A percentile compares a stretch with the other conserved stretches of the same genome.
phyloP scores from a whole-genome alignment of 2,888 invertebrate species.

The Erebia ligea region DNA sequence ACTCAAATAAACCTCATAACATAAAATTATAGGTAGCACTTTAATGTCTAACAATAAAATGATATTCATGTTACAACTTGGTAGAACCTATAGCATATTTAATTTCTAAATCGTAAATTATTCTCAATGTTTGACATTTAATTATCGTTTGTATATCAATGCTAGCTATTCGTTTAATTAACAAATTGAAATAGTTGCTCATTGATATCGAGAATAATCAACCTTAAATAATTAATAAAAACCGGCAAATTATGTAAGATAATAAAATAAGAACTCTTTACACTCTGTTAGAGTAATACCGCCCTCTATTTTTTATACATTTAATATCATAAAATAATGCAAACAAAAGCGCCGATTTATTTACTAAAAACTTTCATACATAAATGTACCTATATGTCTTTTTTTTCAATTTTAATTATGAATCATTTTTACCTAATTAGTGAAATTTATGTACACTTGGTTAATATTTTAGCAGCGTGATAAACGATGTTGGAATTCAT shows the following conservation, averaged over 20 bases:
- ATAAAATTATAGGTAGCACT: not conserved
- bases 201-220: not conserved
- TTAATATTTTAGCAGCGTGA: slow-evolving; percentile 29
- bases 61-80: slow-evolving; percentile 4
- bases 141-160: slow-evolving; percentile 5
- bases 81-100: not conserved
- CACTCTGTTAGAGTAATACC: no score
- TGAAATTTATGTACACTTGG: slow-evolving; percentile 10
- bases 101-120: slow-evolving; percentile 18
- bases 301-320: no score
- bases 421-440: not conserved
- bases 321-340: no score
- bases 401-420: not conserved
- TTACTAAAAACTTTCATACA: not conserved
- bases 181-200: not conserved
- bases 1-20: not conserved
- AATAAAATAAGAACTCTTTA: not conserved
- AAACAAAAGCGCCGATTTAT: not conserved
- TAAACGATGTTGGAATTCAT: slow-evolving; percentile 31
- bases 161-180: slow-evolving; percentile 4
- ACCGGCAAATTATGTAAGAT: not conserved
- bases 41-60: slow-evolving; percentile 7
- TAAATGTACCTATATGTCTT: not conserved
- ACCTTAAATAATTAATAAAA: not conserved
- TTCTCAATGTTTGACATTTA: slow-evolving; percentile 12